Base-by-base conservation (phyloP, 2,113 vertebrate genomes). In the Condylura cristata region DNA sequence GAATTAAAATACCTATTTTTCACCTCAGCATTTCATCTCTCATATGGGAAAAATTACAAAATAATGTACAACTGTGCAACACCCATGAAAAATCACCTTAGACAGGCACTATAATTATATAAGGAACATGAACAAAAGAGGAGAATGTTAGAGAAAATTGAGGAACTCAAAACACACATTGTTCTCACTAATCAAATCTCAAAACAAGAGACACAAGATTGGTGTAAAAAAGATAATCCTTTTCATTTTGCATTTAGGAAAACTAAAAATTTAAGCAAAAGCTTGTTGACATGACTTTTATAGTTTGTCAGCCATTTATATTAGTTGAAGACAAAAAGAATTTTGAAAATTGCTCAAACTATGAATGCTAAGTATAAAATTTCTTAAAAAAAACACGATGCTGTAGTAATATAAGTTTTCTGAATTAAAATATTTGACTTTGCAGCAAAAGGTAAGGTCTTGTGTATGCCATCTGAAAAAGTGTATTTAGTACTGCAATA, bases 141-240 rank as follows among this genome's bases (percentile, higher is more conserved):
- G 30, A 88, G 16, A 76, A 11, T 11, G 12, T 76, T 60, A 66
- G 41, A 91, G 86, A 90, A 93, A 96, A 93, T 28, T 39, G 82
- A 85, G 26, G 82, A 53, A 37, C 60, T 96, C 89, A 89, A 93
- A 88, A 88, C 61, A 93, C 41, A 0, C 28, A 78, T 89, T 86
- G 79, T 91, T 96, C 90, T 68, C 63, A 70, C 68, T 94, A 91
- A 94, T 93, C 90, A 91, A 91, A 88, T 93, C 86, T 91, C 6
- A 81, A 86, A 94, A 78, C 39, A 91, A 28, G 12, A 89, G 39
- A 48, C 61, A 56, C 14, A 91, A 39, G 66, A 71, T 72, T 72
- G 5, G 9, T 94, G 51, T 80, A 65, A 92, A 56, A 90, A 88
- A 90, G 65, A 93, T 30, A 91, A 48, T 24, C 6, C 26, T 51